These are phyloP conservation scores for Strigamia maritima DNA, from an alignment of 2,888 invertebrate species.

Conservation along the genomic window DNA sequence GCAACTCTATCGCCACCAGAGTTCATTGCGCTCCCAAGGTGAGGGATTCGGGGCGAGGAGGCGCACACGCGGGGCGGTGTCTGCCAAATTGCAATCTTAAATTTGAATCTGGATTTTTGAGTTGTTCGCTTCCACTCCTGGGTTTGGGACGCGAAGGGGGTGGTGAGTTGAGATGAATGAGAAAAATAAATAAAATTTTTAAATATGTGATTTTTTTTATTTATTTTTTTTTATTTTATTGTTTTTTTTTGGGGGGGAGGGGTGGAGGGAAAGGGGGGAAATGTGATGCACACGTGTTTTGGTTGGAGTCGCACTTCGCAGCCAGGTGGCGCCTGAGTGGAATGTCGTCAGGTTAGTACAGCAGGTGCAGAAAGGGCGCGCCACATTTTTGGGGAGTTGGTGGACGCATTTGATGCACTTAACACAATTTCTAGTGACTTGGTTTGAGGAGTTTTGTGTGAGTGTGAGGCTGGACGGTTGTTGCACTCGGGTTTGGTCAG, in stretches of 20 bases:
- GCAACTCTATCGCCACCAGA: background rate
- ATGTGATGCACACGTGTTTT: background rate
- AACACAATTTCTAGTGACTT: slow-evolving; percentile 12
- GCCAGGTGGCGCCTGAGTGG: background rate
- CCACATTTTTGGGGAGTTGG: background rate
- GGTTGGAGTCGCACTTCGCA: no score
- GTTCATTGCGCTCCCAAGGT: background rate
- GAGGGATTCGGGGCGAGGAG: background rate
- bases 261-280: background rate
- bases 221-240: no score
- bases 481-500: background rate
- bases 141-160: background rate
- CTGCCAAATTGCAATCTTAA: background rate
- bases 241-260: no score
- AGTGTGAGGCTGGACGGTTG: background rate
- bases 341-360: background rate
- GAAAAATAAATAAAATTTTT: background rate
- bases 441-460: background rate
- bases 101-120: background rate
- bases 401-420: background rate
- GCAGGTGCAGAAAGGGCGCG: background rate
- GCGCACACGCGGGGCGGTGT: background rate
- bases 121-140: background rate
- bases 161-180: background rate
- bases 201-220: background rate